Base-by-base conservation (phyloP, 1,140 invertebrate species). In the Dendrolimus kikuchii region DNA sequence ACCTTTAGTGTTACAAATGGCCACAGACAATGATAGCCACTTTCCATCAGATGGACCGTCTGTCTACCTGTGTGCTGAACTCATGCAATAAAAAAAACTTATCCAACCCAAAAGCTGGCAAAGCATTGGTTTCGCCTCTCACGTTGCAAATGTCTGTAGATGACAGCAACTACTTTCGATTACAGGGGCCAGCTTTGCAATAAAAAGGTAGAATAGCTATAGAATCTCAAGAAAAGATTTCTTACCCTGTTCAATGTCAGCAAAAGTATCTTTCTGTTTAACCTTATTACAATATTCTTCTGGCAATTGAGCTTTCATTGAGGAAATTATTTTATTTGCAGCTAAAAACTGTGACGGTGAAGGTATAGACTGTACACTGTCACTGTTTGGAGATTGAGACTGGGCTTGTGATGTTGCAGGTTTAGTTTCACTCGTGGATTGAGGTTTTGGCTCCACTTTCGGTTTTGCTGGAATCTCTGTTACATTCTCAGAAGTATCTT, bases 271-370 rank as follows among this genome's bases (percentile, higher is more conserved):
- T 57, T 80, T 84, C n/a, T 66, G 77, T 55, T 74, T 80, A 36
- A 57, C 57, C 58, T 73, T 86, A 52, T 66, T 71, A 54, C 64
- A 68, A 58, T 73, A 83, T 49, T 86, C 70, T 50, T 86, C 82
- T 38, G 79, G 74, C 42, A 86, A 57, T 41, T 84, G 82, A 10
- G 82, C 82, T 56, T 84, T 86, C 79, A 86, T 86, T 5, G 82
- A 76, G 8, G 73, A 76, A 55, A 86, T 77, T n/a, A 86, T 84
- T 72, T 86, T 86, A 51, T 80, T 86, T 36, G 82, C 82, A 5
- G 81, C 74, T 57, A 84, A 75, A 58, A 86, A 86, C 42, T 86
- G 82, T 47, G 82, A 84, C n/a, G 82, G 76, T 45, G 77, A 81
- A 46, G 73, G 71, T 7, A 67, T 71, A 0, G 74, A 77, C 6